Base-by-base conservation (phyloP, 2,113 vertebrate genomes). In the Aegithalos caudatus region DNA sequence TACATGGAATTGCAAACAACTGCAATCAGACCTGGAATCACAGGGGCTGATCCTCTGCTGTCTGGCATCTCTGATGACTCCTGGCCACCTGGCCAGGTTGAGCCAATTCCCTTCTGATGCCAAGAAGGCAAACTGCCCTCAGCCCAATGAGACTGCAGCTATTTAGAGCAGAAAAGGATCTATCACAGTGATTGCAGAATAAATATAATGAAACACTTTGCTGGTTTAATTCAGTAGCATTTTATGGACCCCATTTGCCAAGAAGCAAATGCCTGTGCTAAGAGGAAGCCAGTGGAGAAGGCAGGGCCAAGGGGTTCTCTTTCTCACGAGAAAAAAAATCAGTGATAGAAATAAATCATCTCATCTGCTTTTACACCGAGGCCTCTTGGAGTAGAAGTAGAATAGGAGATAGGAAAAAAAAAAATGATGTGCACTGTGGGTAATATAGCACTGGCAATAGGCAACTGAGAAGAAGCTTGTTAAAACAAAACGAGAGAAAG, bases 401-500 rank as follows among this genome's bases (percentile, higher is more conserved):
- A 81, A 90, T 19, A 51, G 21, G 28, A 86, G 93, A 81, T 2
- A 82, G 66, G 21, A 35, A 65, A 54, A 35, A 65, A n/a, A 83
- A 86, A 70, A 81, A 47, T 7, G 8, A 82, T 3, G 45, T 28
- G 72, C 40, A n/a, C 44, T 62, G 85, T 61, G 87, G 80, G 88
- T 92, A 91, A 81, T n/a, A 50, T 0, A 96, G 77, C 53, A 56
- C 86, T 47, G 86, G 91, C 70, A 84, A 76, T 60, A 77, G 83
- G 84, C 54, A 90, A 62, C 53, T 2, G 42, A 66, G 90, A 81
- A 80, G 92, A 21, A 70, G 90, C 77, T 93, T 93, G 80, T 92
- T 97, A 89, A 96, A 96, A 96, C 88, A 95, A 94, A 97, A 86
- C 2, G 12, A 85, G 92, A 96, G 94, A 95, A 96, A 86, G 87